Evolutionary conservation across 2,113 vertebrate species (phyloP).

Genomic region (Tupaia tana): DNA sequence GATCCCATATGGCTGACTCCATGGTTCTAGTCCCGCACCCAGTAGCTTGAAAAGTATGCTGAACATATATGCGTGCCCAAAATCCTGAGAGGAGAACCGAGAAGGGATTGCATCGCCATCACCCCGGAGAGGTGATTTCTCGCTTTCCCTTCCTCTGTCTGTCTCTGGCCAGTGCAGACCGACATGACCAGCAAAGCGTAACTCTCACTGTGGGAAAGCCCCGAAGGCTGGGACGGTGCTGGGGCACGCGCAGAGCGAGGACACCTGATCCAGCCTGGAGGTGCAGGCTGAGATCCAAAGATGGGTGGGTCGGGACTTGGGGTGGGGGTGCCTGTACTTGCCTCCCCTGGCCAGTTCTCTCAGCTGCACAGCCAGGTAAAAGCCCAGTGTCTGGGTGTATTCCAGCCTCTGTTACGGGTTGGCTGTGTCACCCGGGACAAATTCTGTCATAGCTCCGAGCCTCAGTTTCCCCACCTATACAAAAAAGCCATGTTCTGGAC

Average conservation of each 20-base stretch:
- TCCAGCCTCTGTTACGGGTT: background rate
- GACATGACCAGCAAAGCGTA: too few relatives aligned
- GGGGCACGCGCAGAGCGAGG: fast-evolving
- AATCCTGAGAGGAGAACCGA: too few relatives aligned
- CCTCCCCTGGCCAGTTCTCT: background rate
- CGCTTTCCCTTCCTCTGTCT: too few relatives aligned
- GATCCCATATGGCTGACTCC: too few relatives aligned
- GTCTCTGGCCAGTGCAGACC: too few relatives aligned
- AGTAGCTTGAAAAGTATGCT: too few relatives aligned
- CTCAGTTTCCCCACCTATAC: background rate
- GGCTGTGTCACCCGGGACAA: background rate
- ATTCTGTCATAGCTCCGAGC: background rate
- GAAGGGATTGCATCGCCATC: too few relatives aligned
- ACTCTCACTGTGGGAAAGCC: background rate
- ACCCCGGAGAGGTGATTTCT: too few relatives aligned
- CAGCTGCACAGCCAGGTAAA: background rate
- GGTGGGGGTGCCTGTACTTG: background rate
- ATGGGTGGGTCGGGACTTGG: fast-evolving
- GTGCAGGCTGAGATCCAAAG: background rate
- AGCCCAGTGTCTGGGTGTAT: background rate
- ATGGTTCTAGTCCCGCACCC: too few relatives aligned
- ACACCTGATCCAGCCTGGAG: background rate
- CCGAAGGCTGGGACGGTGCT: fast-evolving
- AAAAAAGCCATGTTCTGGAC: background rate
- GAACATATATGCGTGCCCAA: too few relatives aligned